A percentile compares a stretch with the other conserved stretches of the same genome.
Conservation (phyloP, 2,888 invertebrate species). For the Globia sparganii region DNA sequence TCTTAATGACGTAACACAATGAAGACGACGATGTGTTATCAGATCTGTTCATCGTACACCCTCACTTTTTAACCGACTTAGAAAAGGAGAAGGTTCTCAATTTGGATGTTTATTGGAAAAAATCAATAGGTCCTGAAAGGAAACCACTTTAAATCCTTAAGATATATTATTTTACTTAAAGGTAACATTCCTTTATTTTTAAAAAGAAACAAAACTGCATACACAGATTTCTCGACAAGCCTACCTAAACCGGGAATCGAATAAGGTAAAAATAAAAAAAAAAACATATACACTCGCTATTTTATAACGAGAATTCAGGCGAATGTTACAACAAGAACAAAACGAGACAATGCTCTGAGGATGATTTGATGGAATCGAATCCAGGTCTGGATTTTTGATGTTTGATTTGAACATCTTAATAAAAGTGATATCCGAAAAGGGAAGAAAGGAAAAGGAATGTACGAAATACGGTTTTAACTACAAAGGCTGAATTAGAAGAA, state of each 20-base stretch:
- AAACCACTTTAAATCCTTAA: too few relatives aligned
- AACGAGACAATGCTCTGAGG: conserved; percentile 35
- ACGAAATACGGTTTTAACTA: conserved; percentile 24
- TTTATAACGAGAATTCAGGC: conserved; percentile 28
- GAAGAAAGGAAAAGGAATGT: conserved; percentile 27
- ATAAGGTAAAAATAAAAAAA: too few relatives aligned
- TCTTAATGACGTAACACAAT: conserved; percentile 50
- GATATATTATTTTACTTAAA: not conserved
- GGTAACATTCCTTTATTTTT: too few relatives aligned
- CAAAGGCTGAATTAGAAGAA: conserved; percentile 32
- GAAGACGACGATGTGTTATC: conserved; percentile 31
- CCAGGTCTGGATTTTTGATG: too few relatives aligned
- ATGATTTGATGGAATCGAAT: too few relatives aligned
- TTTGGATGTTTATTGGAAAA: too few relatives aligned
- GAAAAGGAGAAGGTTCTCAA: too few relatives aligned
- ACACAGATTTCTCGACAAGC: too few relatives aligned
- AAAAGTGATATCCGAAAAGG: conserved; percentile 24
- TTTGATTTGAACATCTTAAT: conserved; percentile 38
- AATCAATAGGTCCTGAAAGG: too few relatives aligned
- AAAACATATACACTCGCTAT: not conserved
- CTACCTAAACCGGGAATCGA: too few relatives aligned
- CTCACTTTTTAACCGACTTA: too few relatives aligned
- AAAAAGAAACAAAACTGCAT: too few relatives aligned
- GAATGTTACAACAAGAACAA: conserved; percentile 27
- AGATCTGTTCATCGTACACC: conserved; percentile 31